Percentiles rank a stretch among this genome's conserved stretches.
phyloP scores from a whole-genome alignment of 1,140 invertebrate species.

The Drosophila malerkotliana region DNA sequence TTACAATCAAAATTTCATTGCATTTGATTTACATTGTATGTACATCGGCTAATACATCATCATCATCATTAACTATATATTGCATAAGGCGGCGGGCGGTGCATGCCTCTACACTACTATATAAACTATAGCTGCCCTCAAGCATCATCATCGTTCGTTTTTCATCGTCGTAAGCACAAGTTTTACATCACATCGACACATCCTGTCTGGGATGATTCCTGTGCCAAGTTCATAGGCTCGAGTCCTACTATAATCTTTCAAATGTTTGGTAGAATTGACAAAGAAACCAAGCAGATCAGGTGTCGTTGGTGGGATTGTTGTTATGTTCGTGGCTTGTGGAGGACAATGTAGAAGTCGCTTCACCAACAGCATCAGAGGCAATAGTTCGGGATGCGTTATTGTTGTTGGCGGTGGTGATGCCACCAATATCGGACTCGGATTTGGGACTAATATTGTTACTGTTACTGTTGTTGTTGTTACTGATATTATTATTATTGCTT shows the following conservation, averaged over 20 bases:
- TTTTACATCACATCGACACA: conserved; percentile 58
- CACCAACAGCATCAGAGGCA: conserved; percentile 69
- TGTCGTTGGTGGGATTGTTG: conserved; percentile 70
- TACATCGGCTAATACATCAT: conserved; percentile 62
- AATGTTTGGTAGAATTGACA: conserved; percentile 32
- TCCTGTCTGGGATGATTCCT: conserved; percentile 54
- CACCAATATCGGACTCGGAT: conserved; percentile 31
- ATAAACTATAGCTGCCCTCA: conserved; percentile 53
- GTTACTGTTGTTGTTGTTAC: conserved; percentile 47
- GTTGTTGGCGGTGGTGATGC: conserved; percentile 61
- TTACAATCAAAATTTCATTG: conserved; percentile 40
- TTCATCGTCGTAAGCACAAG: conserved; percentile 63
- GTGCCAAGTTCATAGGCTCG: conserved; percentile 49
- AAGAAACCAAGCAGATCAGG: conserved; percentile 63
- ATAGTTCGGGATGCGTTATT: conserved; percentile 72
- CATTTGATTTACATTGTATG: conserved; percentile 42
- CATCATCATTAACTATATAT: conserved; percentile 45
- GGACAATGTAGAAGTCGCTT: conserved; percentile 78
- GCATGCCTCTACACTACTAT: conserved; percentile 30
- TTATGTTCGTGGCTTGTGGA: conserved; percentile 69
- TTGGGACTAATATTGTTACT: conserved; percentile 38
- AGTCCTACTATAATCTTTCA: too few relatives aligned
- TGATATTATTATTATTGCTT: conserved; percentile 71
- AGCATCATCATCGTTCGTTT: conserved; percentile 36
- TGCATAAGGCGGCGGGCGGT: conserved; percentile 35